Base-by-base conservation (phyloP, 2,797 vertebrate species). In the Tragelaphus eurycerus region DNA sequence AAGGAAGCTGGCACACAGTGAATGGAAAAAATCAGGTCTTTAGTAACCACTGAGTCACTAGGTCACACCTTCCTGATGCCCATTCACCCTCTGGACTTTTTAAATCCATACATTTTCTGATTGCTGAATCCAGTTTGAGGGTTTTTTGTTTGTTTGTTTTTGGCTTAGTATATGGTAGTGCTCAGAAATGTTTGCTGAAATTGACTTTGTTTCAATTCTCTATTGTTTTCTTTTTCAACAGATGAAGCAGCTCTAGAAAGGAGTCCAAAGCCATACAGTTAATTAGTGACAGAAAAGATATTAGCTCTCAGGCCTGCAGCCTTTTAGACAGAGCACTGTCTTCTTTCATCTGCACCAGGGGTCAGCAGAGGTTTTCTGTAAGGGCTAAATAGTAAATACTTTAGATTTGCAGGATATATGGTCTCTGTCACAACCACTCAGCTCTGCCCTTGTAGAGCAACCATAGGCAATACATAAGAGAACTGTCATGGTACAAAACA, bases 81-180 rank as follows among this genome's bases (percentile, higher is more conserved):
- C 9, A 82, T n/a, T 31, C 13, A 8, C 13, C 43, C 48, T 76
- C 50, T 92, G 60, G 48, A 27, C 57, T 59, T 27, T 59, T 59
- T 59, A 25, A n/a, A 52, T 79, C 27, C 27, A 29, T 29, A 86
- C 1, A 86, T 85, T 90, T 95, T 59, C 23, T 19, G 29, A 38
- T 46, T 64, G 46, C 50, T 86, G 85, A 94, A 88, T 62, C 21
- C 21, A 43, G 4, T 55, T 43, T 87, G 54, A 96, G 27, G 48
- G 48, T 43, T 88, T 90, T 50, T 93, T n/a, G n/a, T 95, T 46
- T 83, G 4, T 27, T 93, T 94, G 88, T 92, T 55, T 95, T 90
- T 46, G 78, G 54, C 13, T 90, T 93, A n/a, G 10, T 55, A 90
- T 87, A 71, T 4, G 71, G 12, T 11, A 87, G 50, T 15, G 50